Percentiles rank a stretch among this genome's conserved stretches.
Conservation (phyloP, 2,797 vertebrate genomes). For the Scomberomorus guttatus region DNA sequence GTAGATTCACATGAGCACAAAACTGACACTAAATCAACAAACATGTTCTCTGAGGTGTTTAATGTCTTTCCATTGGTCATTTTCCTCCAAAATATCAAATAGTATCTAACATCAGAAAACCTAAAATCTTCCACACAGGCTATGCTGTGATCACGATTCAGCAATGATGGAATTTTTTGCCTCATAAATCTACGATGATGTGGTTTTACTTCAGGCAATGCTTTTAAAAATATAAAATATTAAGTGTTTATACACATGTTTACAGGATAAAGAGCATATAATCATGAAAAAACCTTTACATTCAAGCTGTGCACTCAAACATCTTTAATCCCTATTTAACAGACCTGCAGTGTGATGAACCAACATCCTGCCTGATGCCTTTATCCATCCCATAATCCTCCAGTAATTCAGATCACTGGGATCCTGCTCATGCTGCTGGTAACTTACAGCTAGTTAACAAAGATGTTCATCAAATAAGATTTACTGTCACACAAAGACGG, state of each 20-base stretch:
- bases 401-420: slow-evolving; percentile 18
- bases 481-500: not conserved
- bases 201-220: not conserved
- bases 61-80: too few relatives aligned
- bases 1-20: too few relatives aligned
- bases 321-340: slow-evolving; percentile 12
- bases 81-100: too few relatives aligned
- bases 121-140: not conserved
- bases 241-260: not conserved
- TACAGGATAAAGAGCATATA: not conserved
- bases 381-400: slow-evolving; percentile 41
- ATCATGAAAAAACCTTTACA: slow-evolving; percentile 2
- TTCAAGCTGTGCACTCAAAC: not conserved
- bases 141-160: not conserved
- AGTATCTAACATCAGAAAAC: too few relatives aligned
- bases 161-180: not conserved
- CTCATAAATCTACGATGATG: not conserved
- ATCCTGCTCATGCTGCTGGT: not conserved
- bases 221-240: not conserved
- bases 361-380: slow-evolving; percentile 7
- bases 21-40: too few relatives aligned
- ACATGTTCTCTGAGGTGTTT: too few relatives aligned
- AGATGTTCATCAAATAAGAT: not conserved
- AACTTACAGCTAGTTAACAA: slow-evolving; percentile 9
- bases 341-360: not conserved